These are phyloP conservation scores for Leptodactylus fuscus DNA, from an alignment of 2,113 vertebrate genomes.

Conservation along the genomic window DNA sequence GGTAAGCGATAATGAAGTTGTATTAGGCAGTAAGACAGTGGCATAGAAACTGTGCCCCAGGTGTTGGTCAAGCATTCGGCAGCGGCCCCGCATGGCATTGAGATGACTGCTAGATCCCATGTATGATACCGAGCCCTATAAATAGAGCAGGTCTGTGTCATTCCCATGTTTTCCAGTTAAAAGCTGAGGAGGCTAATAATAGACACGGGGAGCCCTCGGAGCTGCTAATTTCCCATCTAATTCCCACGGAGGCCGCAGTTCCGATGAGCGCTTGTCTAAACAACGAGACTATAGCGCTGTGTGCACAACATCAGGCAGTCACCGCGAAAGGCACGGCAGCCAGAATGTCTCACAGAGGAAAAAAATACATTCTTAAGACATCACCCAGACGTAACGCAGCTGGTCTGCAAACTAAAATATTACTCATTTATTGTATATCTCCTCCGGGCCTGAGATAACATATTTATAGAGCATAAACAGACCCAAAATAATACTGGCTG, in stretches of 20 bases:
- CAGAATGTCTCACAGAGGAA: not conserved
- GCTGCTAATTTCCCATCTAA: slow-evolving; percentile 67
- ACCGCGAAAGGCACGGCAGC: slow-evolving; percentile 58
- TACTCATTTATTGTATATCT: slow-evolving; percentile 28
- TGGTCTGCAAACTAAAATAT: slow-evolving; percentile 49
- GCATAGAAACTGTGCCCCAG: not conserved
- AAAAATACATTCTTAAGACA: slow-evolving; percentile 46
- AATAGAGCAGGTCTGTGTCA: slow-evolving; percentile 69
- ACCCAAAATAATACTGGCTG: slow-evolving; percentile 47
- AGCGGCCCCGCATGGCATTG: not conserved
- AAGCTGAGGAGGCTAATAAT: slow-evolving; percentile 69
- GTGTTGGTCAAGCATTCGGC: not conserved
- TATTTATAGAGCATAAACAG: slow-evolving; percentile 47
- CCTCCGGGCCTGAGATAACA: not conserved
- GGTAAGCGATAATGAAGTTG: not conserved
- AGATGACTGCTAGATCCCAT: slow-evolving; percentile 32
- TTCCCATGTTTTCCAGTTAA: slow-evolving; percentile 69
- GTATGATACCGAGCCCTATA: slow-evolving; percentile 65
- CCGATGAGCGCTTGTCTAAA: slow-evolving; percentile 67
- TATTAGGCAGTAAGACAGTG: not conserved
- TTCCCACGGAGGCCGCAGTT: slow-evolving; percentile 73
- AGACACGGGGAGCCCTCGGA: slow-evolving; percentile 67
- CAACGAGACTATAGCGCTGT: slow-evolving; percentile 65
- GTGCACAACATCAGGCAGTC: slow-evolving; percentile 65
- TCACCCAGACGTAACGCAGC: slow-evolving; percentile 62